Evolutionary conservation across 1,140 invertebrate genomes (phyloP), one percentile per base, ranked within the genome.

Genomic region (Lutraria rhynchaena): DNA sequence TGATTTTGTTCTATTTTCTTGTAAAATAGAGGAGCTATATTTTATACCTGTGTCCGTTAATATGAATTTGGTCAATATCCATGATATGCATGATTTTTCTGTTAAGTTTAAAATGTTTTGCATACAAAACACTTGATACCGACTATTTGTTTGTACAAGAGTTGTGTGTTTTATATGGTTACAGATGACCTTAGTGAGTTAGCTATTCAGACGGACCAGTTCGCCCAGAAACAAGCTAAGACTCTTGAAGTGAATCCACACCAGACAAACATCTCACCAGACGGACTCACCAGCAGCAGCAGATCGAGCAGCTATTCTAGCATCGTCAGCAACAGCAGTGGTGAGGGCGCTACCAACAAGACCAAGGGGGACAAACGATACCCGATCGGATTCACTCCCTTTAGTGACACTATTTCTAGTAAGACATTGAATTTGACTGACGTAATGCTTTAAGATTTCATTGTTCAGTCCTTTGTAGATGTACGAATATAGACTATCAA

Each of bases 251-350:
- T 46, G 13, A 73, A 78, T 41, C 70, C 81, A 24, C 80, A 76
- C 46, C 57, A 27, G 37, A 70, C 46, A 35, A 81, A 71, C 70
- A 69, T 74, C 19, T 86, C 85, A 24, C 85, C 83, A n/a, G 86
- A 87, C 31, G 41, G 76, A 11, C 77, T 88, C 29, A 83, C 84
- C 4, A 84, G 83, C 55, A 86, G 86, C 58, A 90, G 87, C 41
- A 84, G 88, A 0, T 89, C 88, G 0, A 89, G 87, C 49, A 90
- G 89, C 69, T 91, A 91, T 83, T 90, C 89, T 77, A 90, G 89
- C 61, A 88, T 90, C 24, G 90, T 91, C 44, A 91, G 89, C 80
- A 89, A 77, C 78, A 88, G 80, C 37, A 84, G 81, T 35, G 82
- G 73, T 46, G 63, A 82, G 37, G 57, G 49, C 27, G 24, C 65